Conservation (phyloP, 2,797 vertebrate genomes). For the Ctenopoma multispine region DNA sequence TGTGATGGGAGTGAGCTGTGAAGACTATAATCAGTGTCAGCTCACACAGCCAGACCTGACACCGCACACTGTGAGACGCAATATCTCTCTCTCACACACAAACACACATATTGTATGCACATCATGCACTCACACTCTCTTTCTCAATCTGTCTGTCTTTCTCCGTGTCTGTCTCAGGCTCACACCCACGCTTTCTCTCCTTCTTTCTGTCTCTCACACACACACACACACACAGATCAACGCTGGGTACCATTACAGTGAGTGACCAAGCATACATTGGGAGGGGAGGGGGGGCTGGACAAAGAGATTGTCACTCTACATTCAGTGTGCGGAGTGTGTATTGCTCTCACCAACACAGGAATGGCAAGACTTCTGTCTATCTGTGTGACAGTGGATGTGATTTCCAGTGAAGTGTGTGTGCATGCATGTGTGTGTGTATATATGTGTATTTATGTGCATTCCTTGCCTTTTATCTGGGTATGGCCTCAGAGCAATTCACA, state of each 20-base stretch:
- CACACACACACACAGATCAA: conserved; percentile 43
- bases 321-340: conserved; percentile 68
- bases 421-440: conserved; percentile 19
- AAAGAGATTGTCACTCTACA: conserved; percentile 76
- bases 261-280: conserved; percentile 68
- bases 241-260: conserved; percentile 68
- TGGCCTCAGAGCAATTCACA: conserved; percentile 83
- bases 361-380: conserved; percentile 70
- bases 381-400: conserved; percentile 75
- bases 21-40: conserved; percentile 85
- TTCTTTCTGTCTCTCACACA: conserved; percentile 3
- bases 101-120: neutral
- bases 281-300: conserved; percentile 51
- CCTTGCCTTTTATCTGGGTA: conserved; percentile 80
- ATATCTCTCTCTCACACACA: conserved; percentile 59
- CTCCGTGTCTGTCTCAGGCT: conserved; percentile 37
- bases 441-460: conserved; percentile 54
- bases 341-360: conserved; percentile 58
- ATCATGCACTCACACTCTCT: neutral
- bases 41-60: conserved; percentile 81
- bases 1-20: conserved; percentile 82
- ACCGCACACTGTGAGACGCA: conserved; percentile 78
- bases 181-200: conserved; percentile 40
- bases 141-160: conserved; percentile 21
- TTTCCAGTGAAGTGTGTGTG: conserved; percentile 56